A percentile compares a stretch with the other conserved stretches of the same genome.
phyloP scores from a whole-genome alignment of 1,140 invertebrate genomes.

The Neodiprion lecontei region DNA sequence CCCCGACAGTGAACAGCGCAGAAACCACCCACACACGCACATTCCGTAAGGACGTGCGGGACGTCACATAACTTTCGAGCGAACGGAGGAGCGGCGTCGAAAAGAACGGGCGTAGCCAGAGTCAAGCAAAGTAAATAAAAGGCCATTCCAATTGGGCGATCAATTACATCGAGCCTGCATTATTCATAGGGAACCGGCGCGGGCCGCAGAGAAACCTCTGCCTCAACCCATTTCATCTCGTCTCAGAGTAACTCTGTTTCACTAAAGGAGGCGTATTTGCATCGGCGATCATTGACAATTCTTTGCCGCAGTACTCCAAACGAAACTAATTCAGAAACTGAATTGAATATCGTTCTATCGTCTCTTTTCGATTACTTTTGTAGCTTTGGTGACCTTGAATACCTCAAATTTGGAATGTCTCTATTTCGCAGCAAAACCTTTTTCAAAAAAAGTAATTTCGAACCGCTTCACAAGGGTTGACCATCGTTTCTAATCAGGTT shows the following conservation, averaged over 20 bases:
- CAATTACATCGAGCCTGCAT: conserved; percentile 61
- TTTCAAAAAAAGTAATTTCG: neutral
- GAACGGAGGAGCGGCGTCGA: conserved; percentile 6
- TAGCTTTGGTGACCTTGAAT: too few relatives aligned
- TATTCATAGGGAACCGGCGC: conserved; percentile 57
- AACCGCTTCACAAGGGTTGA: too few relatives aligned
- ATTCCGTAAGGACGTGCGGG: conserved; percentile 51
- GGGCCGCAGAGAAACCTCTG: conserved; percentile 57
- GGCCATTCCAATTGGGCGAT: conserved; percentile 62
- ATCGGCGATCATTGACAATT: conserved; percentile 46
- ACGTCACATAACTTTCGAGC: conserved; percentile 57
- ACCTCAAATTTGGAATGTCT: too few relatives aligned
- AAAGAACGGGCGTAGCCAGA: conserved; percentile 48
- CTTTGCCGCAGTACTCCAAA: neutral
- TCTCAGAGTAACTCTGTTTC: conserved; percentile 47
- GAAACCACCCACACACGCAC: conserved; percentile 31
- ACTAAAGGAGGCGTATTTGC: conserved; percentile 46
- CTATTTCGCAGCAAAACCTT: neutral
- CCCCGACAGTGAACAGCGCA: neutral
- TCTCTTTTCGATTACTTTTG: too few relatives aligned
- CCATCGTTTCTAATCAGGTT: too few relatives aligned
- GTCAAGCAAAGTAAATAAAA: conserved; percentile 61
- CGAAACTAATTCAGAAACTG: too few relatives aligned
- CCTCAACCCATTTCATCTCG: conserved; percentile 29
- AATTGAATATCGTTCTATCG: too few relatives aligned